A percentile compares a stretch with the other conserved stretches of the same genome.
These are phyloP conservation scores for Basileuterus tristriatus DNA, from an alignment of 2,797 vertebrate species.

Conservation along the genomic window DNA sequence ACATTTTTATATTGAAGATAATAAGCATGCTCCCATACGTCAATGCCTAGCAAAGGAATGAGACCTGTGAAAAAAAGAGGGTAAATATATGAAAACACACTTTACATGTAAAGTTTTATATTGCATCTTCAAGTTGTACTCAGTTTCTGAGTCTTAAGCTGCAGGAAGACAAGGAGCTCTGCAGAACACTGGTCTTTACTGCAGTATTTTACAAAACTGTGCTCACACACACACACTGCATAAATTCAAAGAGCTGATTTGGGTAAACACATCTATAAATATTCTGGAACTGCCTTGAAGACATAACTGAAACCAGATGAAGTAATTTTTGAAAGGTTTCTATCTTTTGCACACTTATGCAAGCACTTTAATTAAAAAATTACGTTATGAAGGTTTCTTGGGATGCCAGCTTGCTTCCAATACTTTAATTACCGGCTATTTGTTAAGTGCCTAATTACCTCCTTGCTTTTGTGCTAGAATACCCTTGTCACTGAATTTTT, in stretches of 20 bases:
- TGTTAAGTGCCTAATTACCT: neutral
- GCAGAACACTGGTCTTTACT: neutral
- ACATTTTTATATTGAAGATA: slow-evolving; percentile 99
- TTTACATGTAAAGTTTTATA: neutral
- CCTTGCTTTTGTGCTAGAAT: neutral
- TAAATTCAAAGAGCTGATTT: neutral
- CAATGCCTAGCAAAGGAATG: slow-evolving; percentile 92
- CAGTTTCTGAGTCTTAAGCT: neutral
- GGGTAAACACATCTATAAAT: neutral
- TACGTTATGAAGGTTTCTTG: neutral
- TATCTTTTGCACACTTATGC: neutral
- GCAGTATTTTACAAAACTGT: neutral
- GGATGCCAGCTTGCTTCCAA: neutral
- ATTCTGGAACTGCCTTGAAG: neutral
- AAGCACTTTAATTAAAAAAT: neutral
- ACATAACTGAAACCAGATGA: neutral
- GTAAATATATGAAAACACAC: neutral
- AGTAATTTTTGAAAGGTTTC: neutral
- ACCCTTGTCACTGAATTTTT: neutral
- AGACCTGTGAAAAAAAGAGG: slow-evolving; percentile 79
- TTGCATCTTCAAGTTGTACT: neutral
- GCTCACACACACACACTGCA: neutral
- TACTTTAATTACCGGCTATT: neutral
- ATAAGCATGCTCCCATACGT: slow-evolving; percentile 99
- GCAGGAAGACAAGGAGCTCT: neutral